These are phyloP conservation scores for Nasonia vitripennis DNA, from an alignment of 1,140 invertebrate species.

Conservation along the genomic window DNA sequence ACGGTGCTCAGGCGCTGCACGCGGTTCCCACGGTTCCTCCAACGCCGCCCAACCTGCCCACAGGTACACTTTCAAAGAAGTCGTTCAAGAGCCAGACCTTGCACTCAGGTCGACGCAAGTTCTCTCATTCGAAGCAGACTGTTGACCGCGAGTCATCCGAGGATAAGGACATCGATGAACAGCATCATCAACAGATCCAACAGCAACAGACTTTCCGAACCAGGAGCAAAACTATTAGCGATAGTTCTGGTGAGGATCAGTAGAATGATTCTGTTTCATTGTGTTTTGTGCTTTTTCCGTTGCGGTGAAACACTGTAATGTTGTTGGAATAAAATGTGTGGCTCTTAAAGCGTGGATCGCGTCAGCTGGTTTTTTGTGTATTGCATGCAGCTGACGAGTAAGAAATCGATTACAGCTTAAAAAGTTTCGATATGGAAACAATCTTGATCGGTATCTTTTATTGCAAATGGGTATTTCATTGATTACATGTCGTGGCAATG, in stretches of 20 bases:
- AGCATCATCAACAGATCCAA: conserved; percentile 55
- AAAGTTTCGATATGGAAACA: background rate
- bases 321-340: background rate
- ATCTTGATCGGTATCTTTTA: background rate
- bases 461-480: background rate
- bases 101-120: conserved; percentile 84
- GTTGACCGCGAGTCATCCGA: conserved; percentile 85
- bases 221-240: conserved; percentile 92
- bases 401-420: background rate
- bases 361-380: background rate
- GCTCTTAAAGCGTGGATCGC: background rate
- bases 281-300: background rate
- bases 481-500: background rate
- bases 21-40: conserved; percentile 66
- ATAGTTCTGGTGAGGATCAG: conserved; percentile 81
- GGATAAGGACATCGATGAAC: conserved; percentile 69
- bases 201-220: conserved; percentile 83
- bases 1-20: conserved; percentile 58
- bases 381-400: background rate
- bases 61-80: conserved; percentile 69
- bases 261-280: background rate
- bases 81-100: conserved; percentile 75
- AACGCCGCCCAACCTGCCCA: conserved; percentile 43
- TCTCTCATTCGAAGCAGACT: conserved; percentile 90
- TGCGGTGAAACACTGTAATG: conserved; percentile 17